A percentile compares a stretch with the other conserved stretches of the same genome.
Evolutionary conservation across 2,797 vertebrate species (phyloP).

Genomic region (Austrolebias charrua): DNA sequence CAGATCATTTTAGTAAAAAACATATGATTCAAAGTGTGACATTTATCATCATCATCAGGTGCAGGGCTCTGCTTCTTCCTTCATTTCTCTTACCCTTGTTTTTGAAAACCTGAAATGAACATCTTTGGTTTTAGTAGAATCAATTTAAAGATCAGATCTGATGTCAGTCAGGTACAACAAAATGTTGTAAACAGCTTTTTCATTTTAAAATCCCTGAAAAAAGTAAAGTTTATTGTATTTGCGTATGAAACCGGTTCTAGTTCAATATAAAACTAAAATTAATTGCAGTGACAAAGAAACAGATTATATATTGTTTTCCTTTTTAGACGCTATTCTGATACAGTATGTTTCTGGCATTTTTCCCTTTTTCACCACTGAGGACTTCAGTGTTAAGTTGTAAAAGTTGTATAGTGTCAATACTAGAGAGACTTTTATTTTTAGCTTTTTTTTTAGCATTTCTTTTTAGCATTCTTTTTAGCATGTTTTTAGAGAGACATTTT

Average conservation of each 20-base stretch:
- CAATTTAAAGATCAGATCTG: constrained; percentile 46
- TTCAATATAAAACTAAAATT: too few species aligned
- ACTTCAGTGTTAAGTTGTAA: neutral
- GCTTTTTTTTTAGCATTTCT: too few species aligned
- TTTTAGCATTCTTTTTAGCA: too few species aligned
- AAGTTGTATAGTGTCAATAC: too few species aligned
- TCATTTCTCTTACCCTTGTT: constrained; percentile 9
- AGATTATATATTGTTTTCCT: neutral
- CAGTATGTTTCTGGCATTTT: too few species aligned
- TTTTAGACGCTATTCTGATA: neutral
- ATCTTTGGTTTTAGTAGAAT: constrained; percentile 51
- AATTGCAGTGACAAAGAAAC: too few species aligned
- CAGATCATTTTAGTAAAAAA: constrained; percentile 79
- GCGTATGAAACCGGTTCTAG: too few species aligned
- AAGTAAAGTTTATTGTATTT: too few species aligned
- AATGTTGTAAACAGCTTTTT: neutral
- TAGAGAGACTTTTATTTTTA: too few species aligned
- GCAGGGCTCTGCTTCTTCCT: constrained; percentile 32
- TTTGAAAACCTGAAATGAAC: constrained; percentile 44
- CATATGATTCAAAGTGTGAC: constrained; percentile 79
- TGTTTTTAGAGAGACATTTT: too few species aligned
- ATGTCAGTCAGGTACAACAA: constrained; percentile 34
- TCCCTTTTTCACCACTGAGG: too few species aligned
- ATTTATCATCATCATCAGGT: constrained; percentile 78
- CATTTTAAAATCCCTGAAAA: too few species aligned